phyloP scores from a whole-genome alignment of 2,888 invertebrate species.

The Argyra leucocephala region DNA sequence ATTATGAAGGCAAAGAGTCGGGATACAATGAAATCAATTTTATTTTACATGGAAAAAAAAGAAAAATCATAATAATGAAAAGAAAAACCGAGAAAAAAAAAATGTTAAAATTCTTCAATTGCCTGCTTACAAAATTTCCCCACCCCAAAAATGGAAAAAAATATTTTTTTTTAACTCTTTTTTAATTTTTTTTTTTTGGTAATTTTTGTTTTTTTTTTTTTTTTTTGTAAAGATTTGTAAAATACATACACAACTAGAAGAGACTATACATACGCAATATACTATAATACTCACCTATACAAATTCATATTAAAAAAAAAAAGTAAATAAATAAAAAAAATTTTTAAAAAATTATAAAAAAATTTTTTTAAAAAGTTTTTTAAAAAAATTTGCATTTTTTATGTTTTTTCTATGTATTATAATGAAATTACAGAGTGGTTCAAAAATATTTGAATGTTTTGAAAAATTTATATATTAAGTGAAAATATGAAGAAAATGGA shows the following conservation, averaged over 20 bases:
- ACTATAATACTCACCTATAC: slow-evolving; percentile 5
- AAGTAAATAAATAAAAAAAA: background rate
- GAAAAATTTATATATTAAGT: too few species aligned
- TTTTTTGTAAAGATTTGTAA: background rate
- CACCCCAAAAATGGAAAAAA: background rate
- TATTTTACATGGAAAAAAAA: background rate
- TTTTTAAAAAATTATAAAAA: background rate
- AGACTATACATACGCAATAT: background rate
- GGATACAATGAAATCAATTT: background rate
- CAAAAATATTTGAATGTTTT: too few species aligned
- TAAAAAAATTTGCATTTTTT: background rate
- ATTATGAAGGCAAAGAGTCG: background rate
- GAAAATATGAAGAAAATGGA: too few species aligned
- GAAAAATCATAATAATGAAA: background rate
- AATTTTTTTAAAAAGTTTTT: background rate
- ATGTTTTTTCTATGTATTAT: background rate
- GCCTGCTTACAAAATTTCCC: background rate
- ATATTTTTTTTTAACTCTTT: background rate
- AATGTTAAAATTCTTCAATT: slow-evolving; percentile 1
- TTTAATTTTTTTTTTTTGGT: too few species aligned
- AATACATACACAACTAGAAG: background rate
- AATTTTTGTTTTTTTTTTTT: background rate
- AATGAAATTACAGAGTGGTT: too few species aligned
- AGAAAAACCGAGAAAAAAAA: background rate
- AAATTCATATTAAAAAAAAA: background rate